Base-by-base conservation (phyloP, 2,113 vertebrate species). In the Sphaerodactylus townsendi region DNA sequence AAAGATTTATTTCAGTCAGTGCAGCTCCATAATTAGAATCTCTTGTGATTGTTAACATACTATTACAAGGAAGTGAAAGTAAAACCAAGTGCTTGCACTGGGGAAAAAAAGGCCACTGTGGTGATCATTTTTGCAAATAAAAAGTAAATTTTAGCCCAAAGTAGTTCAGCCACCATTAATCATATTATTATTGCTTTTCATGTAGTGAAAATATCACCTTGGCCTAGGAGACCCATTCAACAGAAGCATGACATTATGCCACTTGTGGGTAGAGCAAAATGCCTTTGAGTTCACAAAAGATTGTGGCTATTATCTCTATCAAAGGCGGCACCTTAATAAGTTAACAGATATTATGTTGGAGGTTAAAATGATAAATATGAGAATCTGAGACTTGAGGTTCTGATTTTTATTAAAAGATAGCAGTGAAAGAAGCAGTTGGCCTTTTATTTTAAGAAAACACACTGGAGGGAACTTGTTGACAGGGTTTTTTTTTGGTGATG, bases 1-100 rank as follows among this genome's bases (percentile, higher is more conserved):
- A 44, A 74, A 82, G 84, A 93, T 56, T 89, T 91, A 88, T 90
- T 92, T 88, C 77, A 62, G 30, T 92, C 82, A 79, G 28, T 10
- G 23, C 9, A 14, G 46, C 72, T 70, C 83, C 1, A 65, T 83
- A n/a, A 73, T 77, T 44, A 93, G 90, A 88, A 91, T 89, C 65
- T 73, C 53, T 33, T 1, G 25, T 79, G 87, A 84, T 73, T 80
- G 85, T 72, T 84, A 86, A 88, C 86, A 50, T 86, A 74, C 81
- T 39, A 84, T 0, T 53, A 46, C 23, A 86, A 88, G 35, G 2
- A 48, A 70, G 30, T 17, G 1, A 89, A 90, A 77, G n/a, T 7
- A 25, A 1, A 3, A 23, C n/a, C 28, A 3, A 37, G 4, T 74
- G n/a, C 70, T 10, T 71, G 35, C n/a, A 46, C 2, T 23, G 25